phyloP scores from a whole-genome alignment of 2,888 invertebrate genomes.

The Tipula unca region DNA sequence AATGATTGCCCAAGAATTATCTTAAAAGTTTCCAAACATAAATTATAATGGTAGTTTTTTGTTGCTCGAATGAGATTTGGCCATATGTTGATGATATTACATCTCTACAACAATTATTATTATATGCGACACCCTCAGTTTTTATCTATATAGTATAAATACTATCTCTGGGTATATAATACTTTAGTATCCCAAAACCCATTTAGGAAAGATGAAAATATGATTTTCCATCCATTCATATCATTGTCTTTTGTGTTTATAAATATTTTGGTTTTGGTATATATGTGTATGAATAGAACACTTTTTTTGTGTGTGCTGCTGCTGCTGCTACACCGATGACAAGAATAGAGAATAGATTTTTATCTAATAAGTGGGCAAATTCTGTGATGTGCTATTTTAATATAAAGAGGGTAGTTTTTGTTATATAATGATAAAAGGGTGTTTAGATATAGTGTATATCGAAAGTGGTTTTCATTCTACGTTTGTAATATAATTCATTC shows the following conservation, averaged over 20 bases:
- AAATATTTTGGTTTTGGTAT: background rate
- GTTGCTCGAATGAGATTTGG: background rate
- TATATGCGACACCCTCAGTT: background rate
- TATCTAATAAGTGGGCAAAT: conserved; percentile 8
- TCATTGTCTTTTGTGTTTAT: background rate
- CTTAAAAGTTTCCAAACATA: background rate
- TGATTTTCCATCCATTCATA: background rate
- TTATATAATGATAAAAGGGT: background rate
- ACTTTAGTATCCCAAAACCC: background rate
- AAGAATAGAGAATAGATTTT: background rate
- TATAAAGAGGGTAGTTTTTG: background rate
- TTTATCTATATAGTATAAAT: background rate
- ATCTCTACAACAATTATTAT: background rate
- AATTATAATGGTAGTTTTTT: background rate
- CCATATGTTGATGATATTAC: background rate
- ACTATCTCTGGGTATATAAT: background rate
- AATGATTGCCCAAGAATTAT: background rate
- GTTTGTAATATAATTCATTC: background rate
- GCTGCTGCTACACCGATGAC: background rate
- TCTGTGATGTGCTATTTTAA: background rate
- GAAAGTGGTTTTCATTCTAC: background rate
- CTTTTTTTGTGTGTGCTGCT: background rate
- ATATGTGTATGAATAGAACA: background rate
- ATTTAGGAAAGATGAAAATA: background rate
- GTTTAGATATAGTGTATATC: background rate